A percentile compares a stretch with the other conserved stretches of the same genome.
Conservation (phyloP, 2,888 invertebrate genomes). For the Drosophila anomelani region DNA sequence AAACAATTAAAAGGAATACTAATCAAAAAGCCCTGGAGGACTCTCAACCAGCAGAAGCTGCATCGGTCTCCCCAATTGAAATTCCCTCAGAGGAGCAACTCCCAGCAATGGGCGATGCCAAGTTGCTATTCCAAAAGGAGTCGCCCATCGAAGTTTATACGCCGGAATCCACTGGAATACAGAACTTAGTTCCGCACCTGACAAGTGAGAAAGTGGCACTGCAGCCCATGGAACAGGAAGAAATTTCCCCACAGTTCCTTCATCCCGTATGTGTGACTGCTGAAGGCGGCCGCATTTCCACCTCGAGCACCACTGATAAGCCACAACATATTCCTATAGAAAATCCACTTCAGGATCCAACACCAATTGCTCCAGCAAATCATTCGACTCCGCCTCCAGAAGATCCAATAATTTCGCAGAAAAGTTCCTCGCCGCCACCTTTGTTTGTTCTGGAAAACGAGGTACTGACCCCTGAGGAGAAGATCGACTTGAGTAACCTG, state of each 20-base stretch:
- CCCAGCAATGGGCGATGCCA: slow-evolving; percentile 54
- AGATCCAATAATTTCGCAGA: not conserved
- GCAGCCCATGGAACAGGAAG: slow-evolving; percentile 15
- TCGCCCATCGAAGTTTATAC: not conserved
- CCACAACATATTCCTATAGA: not conserved
- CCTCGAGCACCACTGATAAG: slow-evolving; percentile 63
- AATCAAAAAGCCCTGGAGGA: slow-evolving; percentile 9
- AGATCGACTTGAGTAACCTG: slow-evolving; percentile 76
- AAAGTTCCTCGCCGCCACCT: slow-evolving; percentile 32
- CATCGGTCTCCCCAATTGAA: slow-evolving; percentile 46
- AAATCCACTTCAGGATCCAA: not conserved
- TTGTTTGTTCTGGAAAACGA: slow-evolving; percentile 82
- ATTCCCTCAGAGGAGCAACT: slow-evolving; percentile 45
- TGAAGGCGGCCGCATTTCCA: slow-evolving; percentile 30
- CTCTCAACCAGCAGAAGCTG: not conserved
- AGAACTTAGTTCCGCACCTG: slow-evolving; percentile 55
- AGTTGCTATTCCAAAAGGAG: slow-evolving; percentile 57
- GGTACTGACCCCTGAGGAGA: slow-evolving; percentile 80
- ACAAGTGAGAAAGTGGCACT: slow-evolving; percentile 42
- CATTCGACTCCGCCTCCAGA: not conserved
- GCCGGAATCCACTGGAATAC: slow-evolving; percentile 47
- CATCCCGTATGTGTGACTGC: slow-evolving; percentile 32
- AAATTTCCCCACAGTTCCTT: slow-evolving; percentile 6
- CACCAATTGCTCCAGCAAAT: not conserved
- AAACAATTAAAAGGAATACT: slow-evolving; percentile 11